phyloP scores from a whole-genome alignment of 2,113 vertebrate genomes.

The Aegithalos caudatus region DNA sequence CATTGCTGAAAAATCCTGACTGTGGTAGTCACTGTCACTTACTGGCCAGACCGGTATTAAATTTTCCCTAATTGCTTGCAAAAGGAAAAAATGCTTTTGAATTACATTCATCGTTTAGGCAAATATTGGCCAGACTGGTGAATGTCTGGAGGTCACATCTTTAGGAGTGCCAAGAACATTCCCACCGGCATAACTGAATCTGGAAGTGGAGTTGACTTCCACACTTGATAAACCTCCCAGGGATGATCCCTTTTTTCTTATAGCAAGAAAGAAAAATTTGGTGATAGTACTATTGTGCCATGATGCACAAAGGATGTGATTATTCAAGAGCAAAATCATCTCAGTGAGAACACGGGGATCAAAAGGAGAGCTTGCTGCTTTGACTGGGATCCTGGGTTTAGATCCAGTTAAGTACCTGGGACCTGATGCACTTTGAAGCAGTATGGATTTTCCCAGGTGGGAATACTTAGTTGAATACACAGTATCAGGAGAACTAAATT shows the following conservation, averaged over 20 bases:
- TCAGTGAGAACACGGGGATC: background rate
- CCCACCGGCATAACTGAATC: background rate
- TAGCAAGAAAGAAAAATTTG: background rate
- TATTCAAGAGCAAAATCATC: background rate
- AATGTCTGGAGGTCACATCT: background rate
- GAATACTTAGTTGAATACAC: background rate
- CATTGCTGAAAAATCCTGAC: background rate
- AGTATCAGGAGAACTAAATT: background rate
- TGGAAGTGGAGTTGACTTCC: background rate
- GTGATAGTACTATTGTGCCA: background rate
- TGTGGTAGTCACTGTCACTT: background rate
- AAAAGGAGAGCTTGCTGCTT: background rate
- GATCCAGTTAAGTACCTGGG: background rate
- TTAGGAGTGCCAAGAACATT: background rate
- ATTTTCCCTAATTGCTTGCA: background rate
- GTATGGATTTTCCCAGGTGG: background rate
- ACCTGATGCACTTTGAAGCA: background rate
- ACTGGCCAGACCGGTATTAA: background rate
- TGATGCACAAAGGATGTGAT: background rate
- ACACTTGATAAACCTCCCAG: background rate
- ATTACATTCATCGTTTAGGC: background rate
- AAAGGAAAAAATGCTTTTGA: background rate
- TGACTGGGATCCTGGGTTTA: background rate
- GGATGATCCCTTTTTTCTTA: background rate
- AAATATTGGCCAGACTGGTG: background rate